Percentiles rank a stretch among this genome's conserved stretches.
These are phyloP conservation scores for Drosophila anomalipes DNA, from an alignment of 2,888 invertebrate species.

Conservation along the genomic window DNA sequence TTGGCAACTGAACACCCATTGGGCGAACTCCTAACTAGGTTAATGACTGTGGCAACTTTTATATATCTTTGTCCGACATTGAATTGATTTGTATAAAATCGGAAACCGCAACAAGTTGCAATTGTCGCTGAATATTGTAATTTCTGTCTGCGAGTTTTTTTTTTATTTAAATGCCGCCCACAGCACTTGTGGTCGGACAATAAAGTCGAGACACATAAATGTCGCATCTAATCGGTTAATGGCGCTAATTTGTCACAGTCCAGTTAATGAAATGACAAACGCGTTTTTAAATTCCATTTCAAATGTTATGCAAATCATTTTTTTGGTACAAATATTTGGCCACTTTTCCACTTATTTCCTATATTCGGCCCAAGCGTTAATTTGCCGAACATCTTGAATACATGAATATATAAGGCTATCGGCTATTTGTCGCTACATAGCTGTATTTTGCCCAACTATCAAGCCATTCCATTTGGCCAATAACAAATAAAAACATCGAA, in stretches of 20 bases:
- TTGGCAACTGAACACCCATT: neutral
- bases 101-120: neutral
- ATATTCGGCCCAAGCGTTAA: constrained; percentile 19
- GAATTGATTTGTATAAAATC: neutral
- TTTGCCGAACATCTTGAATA: constrained; percentile 38
- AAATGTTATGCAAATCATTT: constrained; percentile 42
- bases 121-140: neutral
- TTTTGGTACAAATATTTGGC: constrained; percentile 9
- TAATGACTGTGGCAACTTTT: neutral
- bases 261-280: constrained; percentile 47
- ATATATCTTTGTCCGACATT: neutral
- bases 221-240: constrained; percentile 15
- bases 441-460: neutral
- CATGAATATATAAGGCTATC: constrained; percentile 8
- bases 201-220: constrained; percentile 15
- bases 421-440: constrained; percentile 4
- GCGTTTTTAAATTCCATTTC: constrained; percentile 42
- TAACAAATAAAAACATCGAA: constrained; percentile 2
- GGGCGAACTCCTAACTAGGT: neutral
- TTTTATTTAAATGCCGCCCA: neutral
- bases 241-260: constrained; percentile 34
- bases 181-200: neutral
- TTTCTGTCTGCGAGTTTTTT: neutral
- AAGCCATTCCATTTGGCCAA: constrained; percentile 13
- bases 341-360: constrained; percentile 6